Evolutionary conservation across 2,888 invertebrate genomes (phyloP).

Genomic region (Pyralis farinalis): DNA sequence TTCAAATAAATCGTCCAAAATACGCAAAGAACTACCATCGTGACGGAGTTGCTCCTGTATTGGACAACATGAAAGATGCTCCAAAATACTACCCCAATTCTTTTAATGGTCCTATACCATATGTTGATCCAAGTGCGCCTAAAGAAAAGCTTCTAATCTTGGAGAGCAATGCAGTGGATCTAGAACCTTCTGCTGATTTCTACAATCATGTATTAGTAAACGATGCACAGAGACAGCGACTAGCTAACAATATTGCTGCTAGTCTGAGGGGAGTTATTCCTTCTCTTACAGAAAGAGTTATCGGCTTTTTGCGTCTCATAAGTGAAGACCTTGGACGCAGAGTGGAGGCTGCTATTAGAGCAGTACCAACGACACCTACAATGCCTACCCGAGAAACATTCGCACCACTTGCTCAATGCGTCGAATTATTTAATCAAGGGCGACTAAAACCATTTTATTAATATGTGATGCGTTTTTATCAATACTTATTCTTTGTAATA

Average conservation of each 20-base stretch:
- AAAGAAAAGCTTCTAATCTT: conserved; percentile 13
- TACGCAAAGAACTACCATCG: conserved; percentile 44
- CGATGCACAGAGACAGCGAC: not conserved
- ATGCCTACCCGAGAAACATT: not conserved
- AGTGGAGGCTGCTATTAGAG: not conserved
- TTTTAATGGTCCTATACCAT: conserved; percentile 24
- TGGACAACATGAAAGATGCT: conserved; percentile 90
- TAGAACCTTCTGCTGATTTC: conserved; percentile 84
- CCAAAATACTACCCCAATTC: conserved; percentile 27
- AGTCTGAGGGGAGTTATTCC: not conserved
- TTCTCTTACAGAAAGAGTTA: not conserved
- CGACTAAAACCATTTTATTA: not conserved
- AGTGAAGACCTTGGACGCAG: not conserved
- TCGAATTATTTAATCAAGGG: not conserved
- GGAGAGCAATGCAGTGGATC: conserved; percentile 24
- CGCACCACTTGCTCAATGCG: not conserved
- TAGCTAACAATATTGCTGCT: not conserved
- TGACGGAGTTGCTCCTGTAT: conserved; percentile 82
- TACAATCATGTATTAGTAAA: conserved; percentile 51
- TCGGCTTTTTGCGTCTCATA: not conserved
- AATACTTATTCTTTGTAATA: no score
- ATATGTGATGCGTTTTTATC: not conserved
- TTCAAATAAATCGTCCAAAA: conserved; percentile 45
- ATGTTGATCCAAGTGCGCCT: conserved; percentile 17
- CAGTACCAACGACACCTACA: not conserved